Percentiles rank a stretch among this genome's conserved stretches.
phyloP scores from a whole-genome alignment of 2,113 vertebrate genomes.

The Proteles cristata region DNA sequence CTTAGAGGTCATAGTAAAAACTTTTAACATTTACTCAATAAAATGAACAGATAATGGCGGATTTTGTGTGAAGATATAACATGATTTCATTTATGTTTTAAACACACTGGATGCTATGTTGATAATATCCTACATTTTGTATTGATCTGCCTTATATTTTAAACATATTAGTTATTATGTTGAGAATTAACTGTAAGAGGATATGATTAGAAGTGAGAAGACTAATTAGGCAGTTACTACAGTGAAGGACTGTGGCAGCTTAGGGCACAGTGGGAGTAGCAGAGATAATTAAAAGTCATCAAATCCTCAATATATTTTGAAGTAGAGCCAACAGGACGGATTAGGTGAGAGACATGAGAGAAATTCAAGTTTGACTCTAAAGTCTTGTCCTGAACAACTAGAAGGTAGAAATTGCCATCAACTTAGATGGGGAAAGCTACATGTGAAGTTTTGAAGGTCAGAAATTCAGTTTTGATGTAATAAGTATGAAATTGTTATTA shows the following conservation, averaged over 20 bases:
- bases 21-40: not conserved
- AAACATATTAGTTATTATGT: not conserved
- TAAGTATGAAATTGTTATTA: not conserved
- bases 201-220: not conserved
- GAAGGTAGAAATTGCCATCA: not conserved
- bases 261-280: not conserved
- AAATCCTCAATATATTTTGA: not conserved
- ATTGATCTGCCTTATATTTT: not conserved
- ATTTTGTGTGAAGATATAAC: not conserved
- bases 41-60: not conserved
- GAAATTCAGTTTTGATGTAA: not conserved
- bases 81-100: not conserved
- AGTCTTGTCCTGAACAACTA: not conserved
- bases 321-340: not conserved
- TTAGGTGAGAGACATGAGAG: not conserved
- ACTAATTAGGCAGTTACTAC: not conserved
- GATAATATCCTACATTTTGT: not conserved
- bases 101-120: not conserved
- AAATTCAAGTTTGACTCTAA: not conserved
- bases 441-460: not conserved
- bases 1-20: not conserved
- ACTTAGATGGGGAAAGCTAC: not conserved
- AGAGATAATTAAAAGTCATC: not conserved
- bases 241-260: not conserved
- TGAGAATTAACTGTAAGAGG: not conserved